These are phyloP conservation scores for Genyomyrus donnyi DNA, from an alignment of 2,113 vertebrate species.

Conservation along the genomic window DNA sequence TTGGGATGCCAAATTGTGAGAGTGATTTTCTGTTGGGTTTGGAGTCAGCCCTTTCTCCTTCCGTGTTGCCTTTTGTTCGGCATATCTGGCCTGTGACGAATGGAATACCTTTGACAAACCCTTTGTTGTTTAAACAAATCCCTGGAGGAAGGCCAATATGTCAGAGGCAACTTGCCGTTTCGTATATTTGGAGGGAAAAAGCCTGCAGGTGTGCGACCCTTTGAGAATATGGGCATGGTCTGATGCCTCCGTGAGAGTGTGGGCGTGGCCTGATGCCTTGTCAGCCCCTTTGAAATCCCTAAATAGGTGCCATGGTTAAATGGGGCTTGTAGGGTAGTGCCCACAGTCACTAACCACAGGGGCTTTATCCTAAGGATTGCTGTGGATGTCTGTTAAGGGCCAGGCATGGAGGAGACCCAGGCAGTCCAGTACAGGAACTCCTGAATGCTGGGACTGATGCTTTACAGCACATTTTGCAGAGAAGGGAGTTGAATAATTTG, in stretches of 20 bases:
- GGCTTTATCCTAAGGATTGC: neutral
- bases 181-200: neutral
- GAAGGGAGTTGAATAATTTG: neutral
- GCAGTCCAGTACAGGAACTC: neutral
- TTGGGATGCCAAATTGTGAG: neutral
- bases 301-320: neutral
- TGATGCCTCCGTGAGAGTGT: neutral
- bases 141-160: neutral
- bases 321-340: neutral
- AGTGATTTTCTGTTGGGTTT: neutral
- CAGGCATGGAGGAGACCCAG: neutral
- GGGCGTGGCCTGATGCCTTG: neutral
- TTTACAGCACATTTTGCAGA: neutral
- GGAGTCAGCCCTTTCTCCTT: neutral
- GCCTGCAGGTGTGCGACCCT: neutral
- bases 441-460: neutral
- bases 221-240: neutral
- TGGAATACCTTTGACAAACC: neutral
- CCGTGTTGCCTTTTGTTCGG: neutral
- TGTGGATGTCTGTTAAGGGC: too few relatives aligned
- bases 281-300: neutral
- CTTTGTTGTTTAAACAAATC: slow-evolving; percentile 1
- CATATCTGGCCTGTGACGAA: slow-evolving; percentile 5
- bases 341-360: neutral
- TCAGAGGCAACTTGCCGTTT: neutral